Evolutionary conservation across 2,113 vertebrate species (phyloP), one percentile per base, ranked within the genome.

Genomic region (Salminus brasiliensis): DNA sequence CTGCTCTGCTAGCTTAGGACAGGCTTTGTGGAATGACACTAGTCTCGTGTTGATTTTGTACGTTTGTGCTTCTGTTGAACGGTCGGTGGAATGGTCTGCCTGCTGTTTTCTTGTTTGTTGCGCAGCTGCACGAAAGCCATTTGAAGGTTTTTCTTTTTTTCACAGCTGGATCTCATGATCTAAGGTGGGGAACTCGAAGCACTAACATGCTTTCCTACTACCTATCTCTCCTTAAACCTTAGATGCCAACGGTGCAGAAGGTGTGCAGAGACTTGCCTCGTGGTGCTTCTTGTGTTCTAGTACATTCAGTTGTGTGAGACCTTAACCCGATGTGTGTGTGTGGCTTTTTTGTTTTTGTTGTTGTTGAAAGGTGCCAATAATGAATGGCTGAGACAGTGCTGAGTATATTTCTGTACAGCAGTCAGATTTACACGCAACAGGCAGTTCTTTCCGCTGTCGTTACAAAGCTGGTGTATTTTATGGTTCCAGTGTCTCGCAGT

Each of bases 21-120:
- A 45, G 60, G 13, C 49, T 83, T 66, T 71, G 66, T 83, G 66
- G 73, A 74, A 57, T 27, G 45, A 65, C 59, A 41, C 23, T 27
- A 65, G 6, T 63, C 30, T 52, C 66, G 72, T 72, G 49, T 57
- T 72, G 36, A 52, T 74, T 78, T 80, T 70, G 62, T 76, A 77
- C 32, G 43, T 71, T n/a, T 68, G 18, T 25, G 27, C 52, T 27
- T 57, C 60, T 47, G 2, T 74, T 47, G 32, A 45, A 43, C 62
- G 15, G 21, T 32, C 62, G 11, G 32, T 32, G 23, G 4, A 66
- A 32, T 47, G 47, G 21, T 57, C 12, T 57, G 18, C 47, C 45
- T 27, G 67, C 47, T 55, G n/a, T n/a, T 10, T 55, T 55, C 25
- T 55, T 66, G 60, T 55, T 72, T 55, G 43, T 65, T 7, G 45